Evolutionary conservation across 1,140 invertebrate species (phyloP), one percentile per base, ranked within the genome.

Genomic region (Macrotrachela quadricornifera): DNA sequence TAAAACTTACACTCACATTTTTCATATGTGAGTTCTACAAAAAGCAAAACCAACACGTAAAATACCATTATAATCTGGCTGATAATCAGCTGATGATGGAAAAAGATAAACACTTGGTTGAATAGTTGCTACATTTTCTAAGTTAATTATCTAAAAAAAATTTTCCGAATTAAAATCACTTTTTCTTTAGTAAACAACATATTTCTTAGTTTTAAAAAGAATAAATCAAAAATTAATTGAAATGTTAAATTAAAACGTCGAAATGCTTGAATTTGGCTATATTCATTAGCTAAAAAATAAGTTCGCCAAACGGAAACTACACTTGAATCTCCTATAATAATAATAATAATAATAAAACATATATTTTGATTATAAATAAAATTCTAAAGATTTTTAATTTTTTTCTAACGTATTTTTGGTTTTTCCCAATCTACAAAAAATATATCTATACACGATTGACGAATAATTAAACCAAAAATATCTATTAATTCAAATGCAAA

Each of bases 391-490:
- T n/a, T n/a, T n/a, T n/a, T n/a, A n/a, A n/a, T n/a, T 18, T 65
- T 64, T 43, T 49, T 54, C 21, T 44, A 55, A 21, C 54, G 51
- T 14, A 45, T 49, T 41, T 73, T 69, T 1, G 83, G 80, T 54
- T 79, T 72, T 66, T 88, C 85, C 84, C 85, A 88, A 60, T 88
- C 85, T 55, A 88, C 76, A 51, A 87, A 78, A 64, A 88, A 85
- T 44, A 86, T 75, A 60, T 84, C 79, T 21, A 80, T 68, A 8
- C 72, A 76, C 52, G 79, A 75, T 60, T 80, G 76, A 8, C 72
- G 69, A 57, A 75, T 72, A 41, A 83, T 65, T 45, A 82, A 65
- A 51, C 78, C 74, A 1, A 76, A 50, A 12, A 84, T 61, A 59
- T 79, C 78, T 11, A 81, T 59, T 62, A 76, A 73, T 71, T 84